Evolutionary conservation across 2,113 vertebrate genomes (phyloP).

Genomic region (Malurus alboscapulatus): DNA sequence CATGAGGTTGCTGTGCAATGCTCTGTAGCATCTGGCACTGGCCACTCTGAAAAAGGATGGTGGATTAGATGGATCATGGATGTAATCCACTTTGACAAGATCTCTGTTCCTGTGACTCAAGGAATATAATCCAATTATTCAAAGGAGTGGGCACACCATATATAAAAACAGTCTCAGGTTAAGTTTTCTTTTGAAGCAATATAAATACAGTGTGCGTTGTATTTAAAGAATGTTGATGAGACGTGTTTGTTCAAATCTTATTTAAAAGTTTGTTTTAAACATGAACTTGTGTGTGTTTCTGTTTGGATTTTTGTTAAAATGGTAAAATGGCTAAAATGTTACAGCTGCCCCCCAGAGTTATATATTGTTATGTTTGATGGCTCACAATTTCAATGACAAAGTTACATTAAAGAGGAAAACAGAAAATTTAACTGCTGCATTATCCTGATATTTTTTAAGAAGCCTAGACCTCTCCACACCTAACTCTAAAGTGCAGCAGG

Average conservation of each 20-base stretch:
- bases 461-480: neutral
- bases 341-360: neutral
- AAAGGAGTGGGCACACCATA: neutral
- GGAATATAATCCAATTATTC: slow-evolving; percentile 46
- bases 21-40: slow-evolving; percentile 30
- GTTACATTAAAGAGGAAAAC: neutral
- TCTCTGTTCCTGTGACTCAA: slow-evolving; percentile 11
- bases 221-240: neutral
- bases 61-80: slow-evolving; percentile 37
- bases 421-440: neutral
- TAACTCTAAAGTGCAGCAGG: neutral
- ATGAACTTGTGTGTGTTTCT: neutral
- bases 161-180: neutral
- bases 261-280: neutral
- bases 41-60: neutral
- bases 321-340: neutral
- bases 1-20: neutral
- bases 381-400: neutral
- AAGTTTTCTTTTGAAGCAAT: neutral
- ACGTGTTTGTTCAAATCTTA: neutral
- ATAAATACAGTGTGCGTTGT: neutral
- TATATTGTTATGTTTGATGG: neutral
- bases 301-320: neutral
- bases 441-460: neutral
- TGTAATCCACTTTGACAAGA: slow-evolving; percentile 50